Conservation (phyloP, 2,113 vertebrate species). For the Cettia cetti region DNA sequence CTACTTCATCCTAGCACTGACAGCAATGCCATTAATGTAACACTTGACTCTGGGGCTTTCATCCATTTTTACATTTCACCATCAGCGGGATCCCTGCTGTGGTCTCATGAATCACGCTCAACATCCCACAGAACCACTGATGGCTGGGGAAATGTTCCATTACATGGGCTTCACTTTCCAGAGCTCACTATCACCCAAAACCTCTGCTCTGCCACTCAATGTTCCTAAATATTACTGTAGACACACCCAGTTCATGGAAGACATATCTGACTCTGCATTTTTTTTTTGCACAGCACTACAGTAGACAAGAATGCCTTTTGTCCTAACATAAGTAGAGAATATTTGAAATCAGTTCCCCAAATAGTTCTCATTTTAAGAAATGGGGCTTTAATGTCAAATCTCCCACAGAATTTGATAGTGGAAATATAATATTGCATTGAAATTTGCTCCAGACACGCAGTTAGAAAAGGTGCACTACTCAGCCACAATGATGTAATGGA, state of each 20-base stretch:
- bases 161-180: not conserved
- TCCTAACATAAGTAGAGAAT: not conserved
- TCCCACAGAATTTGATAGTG: not conserved
- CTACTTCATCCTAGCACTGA: not conserved
- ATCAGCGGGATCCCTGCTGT: not conserved
- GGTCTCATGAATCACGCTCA: not conserved
- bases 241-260: not conserved
- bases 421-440: not conserved
- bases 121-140: not conserved
- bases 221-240: not conserved
- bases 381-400: not conserved
- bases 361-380: not conserved
- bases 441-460: not conserved
- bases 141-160: not conserved
- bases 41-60: not conserved
- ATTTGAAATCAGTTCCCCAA: not conserved
- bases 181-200: not conserved
- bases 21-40: not conserved
- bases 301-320: not conserved
- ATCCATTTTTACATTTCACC: not conserved
- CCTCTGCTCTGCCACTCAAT: not conserved
- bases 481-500: not conserved
- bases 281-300: not conserved
- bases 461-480: not conserved
- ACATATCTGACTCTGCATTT: fast-evolving